Percentiles rank a stretch among this genome's conserved stretches.
Evolutionary conservation across 2,888 invertebrate species (phyloP).

Genomic region (Diploptera punctata): DNA sequence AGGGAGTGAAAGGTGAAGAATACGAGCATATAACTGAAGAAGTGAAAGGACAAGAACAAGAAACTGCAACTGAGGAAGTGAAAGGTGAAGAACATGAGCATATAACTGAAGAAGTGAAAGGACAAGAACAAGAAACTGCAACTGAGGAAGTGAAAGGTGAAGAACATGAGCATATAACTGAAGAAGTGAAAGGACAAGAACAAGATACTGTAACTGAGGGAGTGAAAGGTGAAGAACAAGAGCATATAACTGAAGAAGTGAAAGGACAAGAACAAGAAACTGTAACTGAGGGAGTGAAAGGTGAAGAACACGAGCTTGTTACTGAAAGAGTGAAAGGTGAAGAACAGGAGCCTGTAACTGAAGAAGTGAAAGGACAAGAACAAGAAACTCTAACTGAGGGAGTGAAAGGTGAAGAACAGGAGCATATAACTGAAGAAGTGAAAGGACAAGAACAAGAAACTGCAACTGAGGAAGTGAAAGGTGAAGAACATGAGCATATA

Average conservation of each 20-base stretch:
- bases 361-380: conserved; percentile 30
- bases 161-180: conserved; percentile 11
- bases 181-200: conserved; percentile 28
- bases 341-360: conserved; percentile 12
- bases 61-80: too few species aligned
- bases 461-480: conserved; percentile 25
- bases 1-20: conserved; percentile 18
- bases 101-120: conserved; percentile 25
- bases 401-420: background rate
- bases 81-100: conserved; percentile 25
- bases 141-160: conserved; percentile 5
- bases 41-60: conserved; percentile 28
- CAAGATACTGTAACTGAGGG: conserved; percentile 14
- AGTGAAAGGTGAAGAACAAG: conserved; percentile 23
- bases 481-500: conserved; percentile 12
- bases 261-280: conserved; percentile 23
- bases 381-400: conserved; percentile 33
- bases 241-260: conserved; percentile 26
- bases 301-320: conserved; percentile 32
- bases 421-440: conserved; percentile 25
- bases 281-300: conserved; percentile 11
- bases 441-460: background rate
- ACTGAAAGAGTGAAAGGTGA: conserved; percentile 23
- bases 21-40: conserved; percentile 18
- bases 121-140: conserved; percentile 8